Conservation (phyloP, 2,888 invertebrate species). For the Chalcis sispes region DNA sequence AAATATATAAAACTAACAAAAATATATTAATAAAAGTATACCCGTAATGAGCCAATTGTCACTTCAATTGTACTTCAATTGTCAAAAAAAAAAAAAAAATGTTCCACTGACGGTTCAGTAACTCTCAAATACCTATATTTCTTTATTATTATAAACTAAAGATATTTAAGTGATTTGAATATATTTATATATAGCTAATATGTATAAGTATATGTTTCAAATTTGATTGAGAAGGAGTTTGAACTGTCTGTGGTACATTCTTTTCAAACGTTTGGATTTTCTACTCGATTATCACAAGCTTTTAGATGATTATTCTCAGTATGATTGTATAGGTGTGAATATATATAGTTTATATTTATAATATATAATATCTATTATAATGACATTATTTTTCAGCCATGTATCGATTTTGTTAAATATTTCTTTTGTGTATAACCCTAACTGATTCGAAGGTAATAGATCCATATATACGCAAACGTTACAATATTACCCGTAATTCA, state of each 20-base stretch:
- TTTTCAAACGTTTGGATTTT: conserved; percentile 42
- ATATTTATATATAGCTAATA: too few relatives aligned
- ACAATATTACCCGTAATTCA: conserved; percentile 32
- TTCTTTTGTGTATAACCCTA: background rate
- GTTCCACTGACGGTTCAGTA: conserved; percentile 5
- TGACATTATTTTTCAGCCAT: conserved; percentile 21
- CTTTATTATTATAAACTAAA: background rate
- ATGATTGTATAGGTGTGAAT: conserved; percentile 2
- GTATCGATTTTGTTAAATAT: background rate
- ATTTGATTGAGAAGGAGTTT: conserved; percentile 23
- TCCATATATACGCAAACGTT: background rate
- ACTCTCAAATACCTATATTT: too few relatives aligned
- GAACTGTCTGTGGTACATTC: conserved; percentile 20
- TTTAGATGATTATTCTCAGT: conserved; percentile 21
- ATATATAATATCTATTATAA: background rate
- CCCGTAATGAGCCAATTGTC: conserved; percentile 52
- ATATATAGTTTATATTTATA: too few relatives aligned
- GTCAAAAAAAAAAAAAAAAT: too few relatives aligned
- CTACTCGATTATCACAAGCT: conserved; percentile 53
- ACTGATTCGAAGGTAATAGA: too few relatives aligned
- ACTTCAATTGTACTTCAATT: conserved; percentile 35
- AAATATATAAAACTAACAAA: conserved; percentile 3
- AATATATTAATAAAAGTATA: conserved; percentile 46
- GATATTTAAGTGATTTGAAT: too few relatives aligned
- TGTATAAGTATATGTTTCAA: conserved; percentile 13